phyloP scores from a whole-genome alignment of 2,888 invertebrate species.

The Agonum fuliginosum region DNA sequence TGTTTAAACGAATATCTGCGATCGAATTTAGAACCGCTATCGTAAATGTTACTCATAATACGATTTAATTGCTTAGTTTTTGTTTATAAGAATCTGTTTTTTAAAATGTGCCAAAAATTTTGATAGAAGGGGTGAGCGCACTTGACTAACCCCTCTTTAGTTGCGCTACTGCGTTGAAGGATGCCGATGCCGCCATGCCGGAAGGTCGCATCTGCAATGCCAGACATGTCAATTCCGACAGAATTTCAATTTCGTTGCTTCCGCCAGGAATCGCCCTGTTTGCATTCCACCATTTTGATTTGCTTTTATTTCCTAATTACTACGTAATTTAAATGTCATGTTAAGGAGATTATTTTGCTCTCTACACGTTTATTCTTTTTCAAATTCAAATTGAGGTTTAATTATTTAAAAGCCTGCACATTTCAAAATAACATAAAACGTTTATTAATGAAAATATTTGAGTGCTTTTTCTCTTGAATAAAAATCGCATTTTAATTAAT shows the following conservation, averaged over 20 bases:
- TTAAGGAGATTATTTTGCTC: not conserved
- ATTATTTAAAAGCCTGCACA: not conserved
- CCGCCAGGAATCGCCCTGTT: conserved; percentile 3
- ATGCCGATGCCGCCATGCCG: no score
- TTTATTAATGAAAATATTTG: not conserved
- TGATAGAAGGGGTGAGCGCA: no score
- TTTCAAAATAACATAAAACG: no score
- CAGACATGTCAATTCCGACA: conserved; percentile 33
- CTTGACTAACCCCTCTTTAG: no score
- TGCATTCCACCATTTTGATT: not conserved
- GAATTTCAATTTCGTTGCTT: conserved; percentile 40
- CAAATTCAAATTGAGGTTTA: not conserved
- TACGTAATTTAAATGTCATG: conserved; percentile 9
- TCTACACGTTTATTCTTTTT: not conserved
- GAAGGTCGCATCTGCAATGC: conserved; percentile 42
- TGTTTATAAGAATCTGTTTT: no score
- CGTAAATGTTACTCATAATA: no score
- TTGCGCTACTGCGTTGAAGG: no score
- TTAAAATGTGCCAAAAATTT: no score
- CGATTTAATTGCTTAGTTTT: no score
- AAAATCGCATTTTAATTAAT: not conserved
- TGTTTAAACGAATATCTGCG: no score
- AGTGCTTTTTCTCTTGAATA: no score
- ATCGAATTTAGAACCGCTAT: no score
- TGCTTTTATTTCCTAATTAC: conserved; percentile 3